Percentiles rank a stretch among this genome's conserved stretches.
phyloP scores from a whole-genome alignment of 2,113 vertebrate species.

The Scytalopus superciliaris region DNA sequence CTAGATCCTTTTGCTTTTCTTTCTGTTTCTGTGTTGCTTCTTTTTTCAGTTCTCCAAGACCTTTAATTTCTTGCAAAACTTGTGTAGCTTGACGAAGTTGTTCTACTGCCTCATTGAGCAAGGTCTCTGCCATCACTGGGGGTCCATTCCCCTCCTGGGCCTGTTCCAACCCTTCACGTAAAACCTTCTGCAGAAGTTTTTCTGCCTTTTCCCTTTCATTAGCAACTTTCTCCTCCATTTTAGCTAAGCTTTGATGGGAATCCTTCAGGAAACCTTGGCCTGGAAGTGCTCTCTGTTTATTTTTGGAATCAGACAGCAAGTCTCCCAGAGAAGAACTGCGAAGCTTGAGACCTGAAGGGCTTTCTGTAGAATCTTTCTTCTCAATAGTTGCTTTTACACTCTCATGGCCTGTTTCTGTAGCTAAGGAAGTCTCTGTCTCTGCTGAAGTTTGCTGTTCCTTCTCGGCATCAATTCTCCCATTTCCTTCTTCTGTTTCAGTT shows the following conservation, averaged over 20 bases:
- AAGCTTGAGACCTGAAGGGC: conserved; percentile 25
- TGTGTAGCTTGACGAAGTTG: conserved; percentile 87
- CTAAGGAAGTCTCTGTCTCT: conserved; percentile 12
- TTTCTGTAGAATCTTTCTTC: neutral
- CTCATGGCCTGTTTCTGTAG: neutral
- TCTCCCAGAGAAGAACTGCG: conserved; percentile 83
- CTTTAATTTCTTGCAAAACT: conserved; percentile 86
- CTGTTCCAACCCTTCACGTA: conserved; percentile 50
- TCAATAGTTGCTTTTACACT: neutral
- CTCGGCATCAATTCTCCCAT: neutral
- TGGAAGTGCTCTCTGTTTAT: neutral
- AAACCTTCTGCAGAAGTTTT: conserved; percentile 78
- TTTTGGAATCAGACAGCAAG: conserved; percentile 70
- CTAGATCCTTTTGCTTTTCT: conserved; percentile 80
- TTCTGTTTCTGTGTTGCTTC: conserved; percentile 64
- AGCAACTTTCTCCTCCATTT: conserved; percentile 84
- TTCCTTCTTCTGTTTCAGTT: conserved; percentile 17
- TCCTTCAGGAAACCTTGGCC: neutral
- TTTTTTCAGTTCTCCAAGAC: conserved; percentile 74
- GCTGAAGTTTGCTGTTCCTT: conserved; percentile 39
- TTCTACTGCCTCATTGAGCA: conserved; percentile 87
- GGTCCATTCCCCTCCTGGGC: conserved; percentile 48
- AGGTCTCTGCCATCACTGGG: conserved; percentile 56
- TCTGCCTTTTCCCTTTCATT: conserved; percentile 81
- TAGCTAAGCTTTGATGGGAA: conserved; percentile 56